phyloP scores from a whole-genome alignment of 2,113 vertebrate species.

The Agapornis roseicollis region DNA sequence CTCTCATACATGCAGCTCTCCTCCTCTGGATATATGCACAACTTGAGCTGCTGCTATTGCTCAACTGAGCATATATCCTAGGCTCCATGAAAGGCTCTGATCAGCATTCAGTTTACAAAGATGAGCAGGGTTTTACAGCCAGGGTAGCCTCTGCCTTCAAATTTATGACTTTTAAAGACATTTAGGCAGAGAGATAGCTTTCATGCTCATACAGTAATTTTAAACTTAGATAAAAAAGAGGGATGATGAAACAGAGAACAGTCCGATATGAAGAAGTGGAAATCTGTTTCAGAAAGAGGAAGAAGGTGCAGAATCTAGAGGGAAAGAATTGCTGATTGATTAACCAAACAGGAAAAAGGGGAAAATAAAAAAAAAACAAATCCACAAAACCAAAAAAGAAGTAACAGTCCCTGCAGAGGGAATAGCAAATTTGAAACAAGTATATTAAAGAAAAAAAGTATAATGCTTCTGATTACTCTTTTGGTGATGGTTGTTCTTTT shows the following conservation, averaged over 20 bases:
- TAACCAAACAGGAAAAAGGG: not conserved
- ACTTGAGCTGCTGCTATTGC: not conserved
- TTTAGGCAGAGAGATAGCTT: not conserved
- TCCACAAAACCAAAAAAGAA: not conserved
- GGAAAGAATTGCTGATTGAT: not conserved
- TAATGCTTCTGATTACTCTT: not conserved
- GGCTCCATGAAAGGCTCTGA: not conserved
- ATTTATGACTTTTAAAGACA: not conserved
- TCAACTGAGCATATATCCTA: not conserved
- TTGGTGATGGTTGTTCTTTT: not conserved
- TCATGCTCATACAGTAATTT: not conserved
- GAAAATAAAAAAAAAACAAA: not conserved
- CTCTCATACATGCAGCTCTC: not conserved
- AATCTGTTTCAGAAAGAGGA: not conserved
- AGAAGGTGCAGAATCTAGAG: not conserved
- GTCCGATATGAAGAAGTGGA: not conserved
- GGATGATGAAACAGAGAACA: not conserved
- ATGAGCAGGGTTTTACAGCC: not conserved
- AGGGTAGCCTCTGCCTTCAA: not conserved
- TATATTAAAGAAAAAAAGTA: not conserved
- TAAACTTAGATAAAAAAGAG: not conserved
- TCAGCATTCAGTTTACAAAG: not conserved
- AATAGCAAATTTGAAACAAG: not conserved
- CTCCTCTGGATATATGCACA: not conserved
- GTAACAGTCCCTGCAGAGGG: not conserved